Percentiles rank a stretch among this genome's conserved stretches.
phyloP scores from a whole-genome alignment of 35 echinoderm and acorn worm genomes.

The Apostichopus parvimensis region DNA sequence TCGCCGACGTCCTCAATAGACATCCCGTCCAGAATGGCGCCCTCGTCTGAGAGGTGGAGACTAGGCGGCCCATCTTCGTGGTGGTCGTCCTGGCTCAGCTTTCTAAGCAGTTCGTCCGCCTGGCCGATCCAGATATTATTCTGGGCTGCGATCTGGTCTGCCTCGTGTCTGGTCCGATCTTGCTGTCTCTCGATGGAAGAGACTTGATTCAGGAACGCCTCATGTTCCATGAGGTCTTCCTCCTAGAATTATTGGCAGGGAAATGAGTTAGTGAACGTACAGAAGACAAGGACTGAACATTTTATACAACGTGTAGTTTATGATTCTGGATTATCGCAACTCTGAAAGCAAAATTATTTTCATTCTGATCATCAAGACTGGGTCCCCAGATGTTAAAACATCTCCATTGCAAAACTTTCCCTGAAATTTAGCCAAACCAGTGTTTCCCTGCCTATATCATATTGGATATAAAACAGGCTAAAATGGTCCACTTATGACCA shows the following conservation, averaged over 20 bases:
- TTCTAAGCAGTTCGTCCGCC: conserved; percentile 30
- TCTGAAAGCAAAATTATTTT: not conserved
- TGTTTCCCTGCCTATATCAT: too few relatives aligned
- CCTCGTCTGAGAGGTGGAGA: conserved; percentile 62
- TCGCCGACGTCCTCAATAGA: conserved; percentile 59
- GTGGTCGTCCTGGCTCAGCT: conserved; percentile 43
- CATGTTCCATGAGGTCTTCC: conserved; percentile 45
- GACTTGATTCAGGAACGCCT: conserved; percentile 34
- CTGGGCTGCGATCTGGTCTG: not conserved
- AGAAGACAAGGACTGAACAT: not conserved
- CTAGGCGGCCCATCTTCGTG: conserved; percentile 27
- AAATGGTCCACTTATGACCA: too few relatives aligned
- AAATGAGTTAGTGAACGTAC: not conserved
- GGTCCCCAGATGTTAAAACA: too few relatives aligned
- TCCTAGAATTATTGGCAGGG: not conserved
- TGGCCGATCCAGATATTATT: conserved; percentile 34
- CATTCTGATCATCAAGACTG: too few relatives aligned
- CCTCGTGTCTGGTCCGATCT: conserved; percentile 8
- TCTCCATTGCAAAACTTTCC: too few relatives aligned
- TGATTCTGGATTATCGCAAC: not conserved
- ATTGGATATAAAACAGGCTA: too few relatives aligned
- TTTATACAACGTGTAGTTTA: not conserved
- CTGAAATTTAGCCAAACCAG: too few relatives aligned
- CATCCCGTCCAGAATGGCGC: conserved; percentile 64
- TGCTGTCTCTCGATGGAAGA: conserved; percentile 15